Base-by-base conservation (phyloP, 2,888 invertebrate species). In the Xestia sexstrigata region DNA sequence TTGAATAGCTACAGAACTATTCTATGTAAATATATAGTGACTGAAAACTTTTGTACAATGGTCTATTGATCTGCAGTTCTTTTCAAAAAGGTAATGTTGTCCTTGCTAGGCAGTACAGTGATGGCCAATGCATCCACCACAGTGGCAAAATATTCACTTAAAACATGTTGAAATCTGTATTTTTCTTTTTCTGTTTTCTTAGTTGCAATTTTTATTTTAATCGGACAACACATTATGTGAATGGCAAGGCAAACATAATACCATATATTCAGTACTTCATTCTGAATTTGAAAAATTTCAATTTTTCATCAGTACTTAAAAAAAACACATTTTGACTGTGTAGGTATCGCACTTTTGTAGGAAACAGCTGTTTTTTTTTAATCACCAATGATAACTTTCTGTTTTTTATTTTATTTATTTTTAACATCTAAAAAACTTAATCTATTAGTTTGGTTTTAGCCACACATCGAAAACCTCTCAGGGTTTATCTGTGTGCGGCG, bases 41-140 rank as follows among this genome's bases (percentile, higher is more conserved):
- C 39, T 26, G 17, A 30, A 30, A 15, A 35, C 45, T 23, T 47
- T 42, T 26, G 7, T 82, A 49, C 42, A 35, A 45, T 35, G 35
- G n/a, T 47, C n/a, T 81, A n/a, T 45, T 30, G 13, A 42, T 49
- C 20, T 1, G 35, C 23, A 55, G 52, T 74, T 52, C 8, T 23
- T 42, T 47, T n/a, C 13, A 45, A 60, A 76, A 66, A 49, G 13
- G 26, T 13, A 49, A 47, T 49, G 17, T 42, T 82, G 47, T 81
- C 45, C 62, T 35, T 20, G 55, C 76, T 75, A 35, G 45, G 52
- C 83, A 76, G 45, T 66, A 83, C 66, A 65, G 20, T 42, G 8
- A 47, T 11, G n/a, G 20, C 35, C 81, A 81, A 81, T 60, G 60
- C 30, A 58, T 26, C 26, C 3, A 58, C 26, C 3, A 58, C 58